Evolutionary conservation across 2,888 invertebrate genomes (phyloP), one percentile per base, ranked within the genome.

Genomic region (Geotrupes spiniger): DNA sequence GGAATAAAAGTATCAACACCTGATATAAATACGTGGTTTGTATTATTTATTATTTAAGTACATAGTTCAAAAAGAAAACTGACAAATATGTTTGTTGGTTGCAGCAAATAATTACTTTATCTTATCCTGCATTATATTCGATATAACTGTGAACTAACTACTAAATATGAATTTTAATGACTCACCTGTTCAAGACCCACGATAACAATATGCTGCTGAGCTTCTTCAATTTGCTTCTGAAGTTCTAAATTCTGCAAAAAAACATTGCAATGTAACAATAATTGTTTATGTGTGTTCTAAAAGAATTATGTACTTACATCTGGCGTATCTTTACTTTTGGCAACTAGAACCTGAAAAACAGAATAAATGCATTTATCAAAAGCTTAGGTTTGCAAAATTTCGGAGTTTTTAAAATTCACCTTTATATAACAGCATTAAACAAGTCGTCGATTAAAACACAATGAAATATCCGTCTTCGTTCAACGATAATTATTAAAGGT

Each of bases 181-280:
- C 54, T 58, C 63, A 72, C 73, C 69, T 73, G 74, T 57, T 69
- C 68, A 42, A 71, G 56, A 31, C 73, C 74, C 37, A 71, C 63
- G 37, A 60, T 56, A 41, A 72, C 60, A 39, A 74, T 72, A 42
- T 69, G 62, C 50, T 68, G 65, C 53, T 72, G 69, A n/a, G 68
- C 65, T 47, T 65, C 61, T 46, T 63, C 58, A 39, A 73, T 62
- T 55, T 67, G 62, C 38, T 63, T 63, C 55, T 69, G 66, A 15
- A 72, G 45, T 44, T 69, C 64, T 28, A 60, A 57, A 57, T 67
- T 65, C 72, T 72, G 51, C 54, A 16, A 46, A 11, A 37, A 49
- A 17, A 8, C 3, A 14, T 41, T n/a, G 9, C 15, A 41, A 36
- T 9, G 21, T 38, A 38, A 38, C 38, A 16, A 38, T 38, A 29